A percentile compares a stretch with the other conserved stretches of the same genome.
Evolutionary conservation across 2,797 vertebrate genomes (phyloP).

Genomic region (Cuculus canorus): DNA sequence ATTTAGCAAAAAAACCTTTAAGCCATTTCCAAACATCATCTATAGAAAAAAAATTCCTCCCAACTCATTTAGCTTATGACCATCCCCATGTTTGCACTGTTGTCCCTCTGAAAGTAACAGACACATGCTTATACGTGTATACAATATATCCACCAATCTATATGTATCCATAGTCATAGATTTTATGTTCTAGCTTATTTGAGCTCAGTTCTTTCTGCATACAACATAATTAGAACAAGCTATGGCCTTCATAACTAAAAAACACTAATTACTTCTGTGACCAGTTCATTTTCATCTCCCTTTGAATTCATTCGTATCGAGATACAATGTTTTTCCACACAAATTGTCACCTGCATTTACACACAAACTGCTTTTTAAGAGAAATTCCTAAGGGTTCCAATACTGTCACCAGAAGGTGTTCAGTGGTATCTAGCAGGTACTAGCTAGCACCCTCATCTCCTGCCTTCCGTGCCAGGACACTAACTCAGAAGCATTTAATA

Average conservation of each 20-base stretch:
- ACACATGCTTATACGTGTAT: accelerated
- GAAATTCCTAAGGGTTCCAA: neutral
- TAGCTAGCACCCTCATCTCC: neutral
- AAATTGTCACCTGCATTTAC: neutral
- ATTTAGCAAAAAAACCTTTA: neutral
- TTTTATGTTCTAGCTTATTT: neutral
- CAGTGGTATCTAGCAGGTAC: neutral
- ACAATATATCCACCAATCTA: neutral
- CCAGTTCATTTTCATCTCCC: neutral
- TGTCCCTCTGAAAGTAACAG: neutral
- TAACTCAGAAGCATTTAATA: constrained; percentile 5
- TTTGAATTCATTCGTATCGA: neutral
- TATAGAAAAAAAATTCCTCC: neutral
- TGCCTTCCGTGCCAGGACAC: neutral
- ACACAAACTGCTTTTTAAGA: neutral
- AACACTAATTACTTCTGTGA: neutral
- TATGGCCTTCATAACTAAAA: neutral
- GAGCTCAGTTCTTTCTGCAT: neutral
- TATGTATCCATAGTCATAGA: accelerated
- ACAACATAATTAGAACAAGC: neutral
- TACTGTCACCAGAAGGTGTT: neutral
- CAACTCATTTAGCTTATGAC: neutral
- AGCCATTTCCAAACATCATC: neutral
- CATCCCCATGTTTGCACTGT: neutral
- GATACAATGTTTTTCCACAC: neutral